Evolutionary conservation across 2,113 vertebrate genomes (phyloP), one percentile per base, ranked within the genome.

Genomic region (Ctenomys sociabilis): DNA sequence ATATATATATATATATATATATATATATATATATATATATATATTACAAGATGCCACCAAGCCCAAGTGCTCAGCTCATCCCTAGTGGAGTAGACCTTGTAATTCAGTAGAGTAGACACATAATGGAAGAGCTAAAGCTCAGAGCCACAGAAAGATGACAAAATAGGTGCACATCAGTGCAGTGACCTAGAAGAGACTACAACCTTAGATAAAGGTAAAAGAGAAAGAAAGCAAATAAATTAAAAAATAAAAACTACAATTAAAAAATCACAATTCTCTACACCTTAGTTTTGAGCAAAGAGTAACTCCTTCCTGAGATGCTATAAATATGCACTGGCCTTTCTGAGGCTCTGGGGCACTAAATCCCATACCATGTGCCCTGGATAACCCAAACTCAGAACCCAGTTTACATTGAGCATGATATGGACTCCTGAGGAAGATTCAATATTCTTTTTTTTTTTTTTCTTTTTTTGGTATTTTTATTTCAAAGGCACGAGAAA

Each of bases 311-410:
- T 21, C 37, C 21, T 54, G 64, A 73, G 94, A 78, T 22, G 9
- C 40, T 24, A 0, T 8, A 66, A 30, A 57, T 4, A 68, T 22
- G 37, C 10, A 35, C 14, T 6, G 43, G 57, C 35, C 43, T 54
- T 40, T 1, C 14, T 22, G 1, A 0, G 1, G 1, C 11, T 17
- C 19, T 10, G 1, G 40, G 19, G 5, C 17, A 17, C 40, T 40
- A 6, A 59, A 3, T 45, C 13, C 7, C 22, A 6, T 13, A 11
- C 66, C 17, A 0, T 17, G 1, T 9, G 5, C 21, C 26, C 66
- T 43, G 19, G 28, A 49, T 21, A 21, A 52, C 13, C n/a, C 35
- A 40, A 52, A 5, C 22, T 21, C 14, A 73, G 22, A 61, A 32
- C 30, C 21, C 1, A 32, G 5, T 26, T 49, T 30, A 19, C 37